Evolutionary conservation across 2,113 vertebrate genomes (phyloP), one percentile per base, ranked within the genome.

Genomic region (Prionailurus bengalensis): DNA sequence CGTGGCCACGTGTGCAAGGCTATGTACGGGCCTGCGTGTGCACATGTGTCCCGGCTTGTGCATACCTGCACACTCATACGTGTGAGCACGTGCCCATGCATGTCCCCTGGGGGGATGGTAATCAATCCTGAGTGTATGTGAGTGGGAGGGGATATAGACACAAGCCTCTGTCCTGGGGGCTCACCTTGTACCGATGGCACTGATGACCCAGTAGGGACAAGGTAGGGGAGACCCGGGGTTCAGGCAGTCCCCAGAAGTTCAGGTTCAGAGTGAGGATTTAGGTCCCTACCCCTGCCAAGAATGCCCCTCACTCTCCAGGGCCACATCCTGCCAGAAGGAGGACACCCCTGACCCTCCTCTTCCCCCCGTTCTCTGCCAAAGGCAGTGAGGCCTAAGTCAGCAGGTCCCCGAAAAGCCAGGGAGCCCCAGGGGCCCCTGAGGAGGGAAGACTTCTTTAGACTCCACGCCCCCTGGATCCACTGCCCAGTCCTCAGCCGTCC

Each of bases 11-110:
- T 19, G 42, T 6, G 4, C 51, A 48, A 70, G 48, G 33, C 76
- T 9, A 1, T n/a, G 12, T 12, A 25, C 19, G 53, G 58, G 63
- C 45, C 31, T 11, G 1, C 6, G 31, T 21, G 45, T 76, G 13
- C 14, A 42, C 13, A 0, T 0, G 4, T 68, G 36, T 27, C 45
- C 51, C 4, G 48, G 31, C 39, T 19, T 21, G 3, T 25, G 3
- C 4, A 61, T 70, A 33, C 58, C 8, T 3, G 1, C 15, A 2
- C 3, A 12, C 45, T 58, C 31, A 0, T 1, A 0, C 21, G 63
- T 61, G 80, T 55, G 13, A 78, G 36, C 65, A 21, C 15, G 70
- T 55, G n/a, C 4, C 66, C 33, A 0, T 7, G 19, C 5, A 3
- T 42, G 61, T 63, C 74, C 27, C 19, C 11, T 23, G 53, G 29